Evolutionary conservation across 2,113 vertebrate genomes (phyloP), one percentile per base, ranked within the genome.

Genomic region (Antigone vipio): DNA sequence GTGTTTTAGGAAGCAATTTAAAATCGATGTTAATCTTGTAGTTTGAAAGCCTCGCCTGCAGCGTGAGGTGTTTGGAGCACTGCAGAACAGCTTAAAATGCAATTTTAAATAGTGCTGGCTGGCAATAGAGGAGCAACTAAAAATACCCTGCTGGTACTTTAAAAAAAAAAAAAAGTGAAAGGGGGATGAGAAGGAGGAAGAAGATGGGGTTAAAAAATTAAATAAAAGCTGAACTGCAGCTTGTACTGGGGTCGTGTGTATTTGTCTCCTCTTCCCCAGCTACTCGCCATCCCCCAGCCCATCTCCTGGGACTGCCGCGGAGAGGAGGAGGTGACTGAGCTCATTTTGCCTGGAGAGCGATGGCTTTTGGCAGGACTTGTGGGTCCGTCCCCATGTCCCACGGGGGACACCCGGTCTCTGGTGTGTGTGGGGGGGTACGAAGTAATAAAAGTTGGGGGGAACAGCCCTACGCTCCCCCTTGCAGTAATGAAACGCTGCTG

Each of bases 21-120:
- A 92, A 93, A 90, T 95, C 64, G 4, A 92, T 83, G 88, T 92
- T 96, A 94, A 90, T 94, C 91, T 93, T 68, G 85, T 85, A 60
- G 66, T 88, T 95, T 92, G 86, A 72, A 88, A 92, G 83, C 88
- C 72, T 91, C 2, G 52, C 72, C 88, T 80, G 94, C 75, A 73
- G 94, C 3, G 14, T n/a, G 92, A 85, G 91, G 88, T 88, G 92
- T 90, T 94, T 77, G 92, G 75, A 86, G 72, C 4, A 3, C 94
- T 58, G 92, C 88, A 50, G 91, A 95, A 85, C 73, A 85, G 88
- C 92, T 97, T 91, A 94, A 95, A 96, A 85, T 62, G 85, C 85
- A 86, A 91, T 93, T 96, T 94, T 35, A 95, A 95, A 59, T 62
- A 91, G 75, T 58, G 86, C 94, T 93, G 91, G 88, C 78, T 94